These are phyloP conservation scores for Helicoverpa assulta DNA, from an alignment of 2,888 invertebrate species.

Conservation along the genomic window DNA sequence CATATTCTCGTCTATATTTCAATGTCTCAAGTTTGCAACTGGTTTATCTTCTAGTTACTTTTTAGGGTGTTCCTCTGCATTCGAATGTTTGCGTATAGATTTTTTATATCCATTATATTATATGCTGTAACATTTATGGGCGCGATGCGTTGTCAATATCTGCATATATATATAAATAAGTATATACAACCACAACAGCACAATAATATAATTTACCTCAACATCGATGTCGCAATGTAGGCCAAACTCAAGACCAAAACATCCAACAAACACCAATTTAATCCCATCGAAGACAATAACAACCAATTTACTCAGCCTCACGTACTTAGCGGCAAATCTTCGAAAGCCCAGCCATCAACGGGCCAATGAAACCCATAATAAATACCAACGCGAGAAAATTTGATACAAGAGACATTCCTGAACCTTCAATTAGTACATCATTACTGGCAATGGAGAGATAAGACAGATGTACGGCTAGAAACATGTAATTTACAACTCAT, in stretches of 20 bases:
- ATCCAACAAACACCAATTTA: conserved; percentile 6
- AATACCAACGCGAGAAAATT: conserved; percentile 52
- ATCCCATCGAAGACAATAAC: conserved; percentile 36
- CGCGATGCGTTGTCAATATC: too few relatives aligned
- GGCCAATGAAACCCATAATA: conserved; percentile 49
- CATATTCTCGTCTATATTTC: too few relatives aligned
- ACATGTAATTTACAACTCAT: conserved; percentile 77
- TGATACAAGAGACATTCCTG: conserved; percentile 54
- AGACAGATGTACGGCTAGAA: conserved; percentile 70
- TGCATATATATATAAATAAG: too few relatives aligned
- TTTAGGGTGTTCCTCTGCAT: too few relatives aligned
- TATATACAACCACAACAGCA: neutral
- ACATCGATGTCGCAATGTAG: conserved; percentile 17
- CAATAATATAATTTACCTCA: conserved; percentile 33
- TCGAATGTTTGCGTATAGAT: too few relatives aligned
- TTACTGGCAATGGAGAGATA: conserved; percentile 74
- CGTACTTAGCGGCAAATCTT: conserved; percentile 49
- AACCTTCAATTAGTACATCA: conserved; percentile 73
- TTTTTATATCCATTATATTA: too few relatives aligned
- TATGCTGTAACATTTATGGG: too few relatives aligned
- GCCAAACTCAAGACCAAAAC: conserved; percentile 22
- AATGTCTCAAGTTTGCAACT: neutral
- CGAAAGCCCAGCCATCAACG: conserved; percentile 35
- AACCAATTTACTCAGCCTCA: conserved; percentile 27
- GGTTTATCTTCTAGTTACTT: neutral